Evolutionary conservation across 2,113 vertebrate genomes (phyloP), one percentile per base, ranked within the genome.

Genomic region (Menidia beryllina): DNA sequence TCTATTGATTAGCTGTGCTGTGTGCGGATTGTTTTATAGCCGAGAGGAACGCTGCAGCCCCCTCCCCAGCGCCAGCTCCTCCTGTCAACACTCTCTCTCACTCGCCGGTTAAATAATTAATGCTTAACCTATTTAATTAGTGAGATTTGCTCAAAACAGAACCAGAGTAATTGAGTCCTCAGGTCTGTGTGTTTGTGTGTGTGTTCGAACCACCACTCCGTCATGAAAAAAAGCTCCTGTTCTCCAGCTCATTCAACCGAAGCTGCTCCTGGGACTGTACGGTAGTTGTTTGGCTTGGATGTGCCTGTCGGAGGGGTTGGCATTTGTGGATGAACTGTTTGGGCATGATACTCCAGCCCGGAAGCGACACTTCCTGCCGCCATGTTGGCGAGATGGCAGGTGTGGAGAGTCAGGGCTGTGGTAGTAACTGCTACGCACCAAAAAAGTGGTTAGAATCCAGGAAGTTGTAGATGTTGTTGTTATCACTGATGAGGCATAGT

Each of bases 71-170:
- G 27, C 66, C 27, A 19, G n/a, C 81, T 30, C 30, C 21, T 60
- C 51, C 67, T 50, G 15, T 69, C 68, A n/a, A 43, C 77, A 75
- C 77, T 83, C 78, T 76, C 83, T 51, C 53, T 59, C 58, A 30
- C 51, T 48, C 52, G 84, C 47, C 82, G 76, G 76, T 82, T 91
- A 79, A 91, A 92, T 92, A 92, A 93, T 93, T 93, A 90, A 93
- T 93, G 87, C 67, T 79, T 81, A 82, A 87, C 84, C 76, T 91
- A 90, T 93, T 93, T 93, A 91, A 94, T 94, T 92, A 93, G 89
- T 84, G 76, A 88, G 88, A 86, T 92, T 91, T 90, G 69, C 89
- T 89, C 81, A 51, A 74, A 91, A 91, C 79, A 77, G 80, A 81
- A 68, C 75, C 73, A 86, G 80, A 88, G 83, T 88, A 85, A 93